A percentile compares a stretch with the other conserved stretches of the same genome.
Conservation (phyloP, 2,888 invertebrate species). For the Acanthococcus lagerstroemiae region DNA sequence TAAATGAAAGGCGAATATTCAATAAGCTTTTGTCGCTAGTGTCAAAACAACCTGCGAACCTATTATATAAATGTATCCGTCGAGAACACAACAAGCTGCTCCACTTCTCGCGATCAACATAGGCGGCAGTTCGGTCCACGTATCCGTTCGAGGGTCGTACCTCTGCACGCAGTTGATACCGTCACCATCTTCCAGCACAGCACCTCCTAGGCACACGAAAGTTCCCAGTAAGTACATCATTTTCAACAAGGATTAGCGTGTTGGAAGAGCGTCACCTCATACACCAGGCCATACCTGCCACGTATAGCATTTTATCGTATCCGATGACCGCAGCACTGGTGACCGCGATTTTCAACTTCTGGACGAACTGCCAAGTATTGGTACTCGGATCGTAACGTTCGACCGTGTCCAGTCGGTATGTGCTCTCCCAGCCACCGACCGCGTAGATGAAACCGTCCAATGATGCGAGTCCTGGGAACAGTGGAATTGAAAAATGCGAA, state of each 20-base stretch:
- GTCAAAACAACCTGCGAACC: constrained; percentile 39
- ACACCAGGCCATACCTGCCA: constrained; percentile 41
- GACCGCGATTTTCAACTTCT: constrained; percentile 44
- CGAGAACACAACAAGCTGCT: constrained; percentile 45
- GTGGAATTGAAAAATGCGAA: background rate
- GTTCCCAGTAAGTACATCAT: background rate
- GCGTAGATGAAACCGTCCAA: constrained; percentile 47
- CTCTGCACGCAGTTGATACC: constrained; percentile 44
- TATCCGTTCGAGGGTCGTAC: constrained; percentile 43
- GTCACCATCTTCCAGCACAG: constrained; percentile 46
- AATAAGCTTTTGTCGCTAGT: background rate
- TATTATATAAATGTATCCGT: constrained; percentile 44
- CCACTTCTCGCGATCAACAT: constrained; percentile 46
- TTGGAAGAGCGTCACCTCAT: background rate
- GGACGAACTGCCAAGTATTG: constrained; percentile 44
- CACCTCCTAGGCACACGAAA: constrained; percentile 41
- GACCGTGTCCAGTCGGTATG: constrained; percentile 43
- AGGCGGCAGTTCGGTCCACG: constrained; percentile 44
- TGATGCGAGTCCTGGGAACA: constrained; percentile 42
- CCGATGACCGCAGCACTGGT: constrained; percentile 45
- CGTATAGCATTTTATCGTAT: constrained; percentile 43
- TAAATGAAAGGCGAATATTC: background rate
- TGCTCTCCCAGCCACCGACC: constrained; percentile 47
- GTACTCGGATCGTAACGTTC: constrained; percentile 45
- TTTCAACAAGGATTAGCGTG: background rate